These are phyloP conservation scores for Anhinga anhinga DNA, from an alignment of 2,113 vertebrate species.

Conservation along the genomic window DNA sequence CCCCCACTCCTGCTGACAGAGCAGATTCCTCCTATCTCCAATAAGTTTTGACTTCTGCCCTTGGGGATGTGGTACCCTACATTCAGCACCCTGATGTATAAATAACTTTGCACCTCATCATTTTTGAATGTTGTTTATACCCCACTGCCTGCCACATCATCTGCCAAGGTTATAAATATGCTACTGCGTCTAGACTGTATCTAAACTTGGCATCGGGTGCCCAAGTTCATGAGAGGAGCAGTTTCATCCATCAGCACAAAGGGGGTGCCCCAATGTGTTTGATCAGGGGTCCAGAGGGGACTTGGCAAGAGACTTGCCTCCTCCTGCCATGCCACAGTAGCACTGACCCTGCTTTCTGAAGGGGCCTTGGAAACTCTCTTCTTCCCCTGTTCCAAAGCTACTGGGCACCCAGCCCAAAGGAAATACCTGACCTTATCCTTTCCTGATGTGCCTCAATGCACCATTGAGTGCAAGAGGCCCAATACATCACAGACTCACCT, in stretches of 20 bases:
- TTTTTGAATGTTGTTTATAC: constrained; percentile 48
- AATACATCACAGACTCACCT: not conserved
- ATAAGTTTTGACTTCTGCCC: not conserved
- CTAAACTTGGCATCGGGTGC: constrained; percentile 40
- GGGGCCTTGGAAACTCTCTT: not conserved
- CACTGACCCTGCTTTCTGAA: not conserved
- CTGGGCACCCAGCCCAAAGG: constrained; percentile 53
- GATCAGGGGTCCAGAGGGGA: not conserved
- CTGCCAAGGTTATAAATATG: constrained; percentile 62
- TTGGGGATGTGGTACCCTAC: not conserved
- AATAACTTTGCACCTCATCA: not conserved
- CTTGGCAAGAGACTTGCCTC: not conserved
- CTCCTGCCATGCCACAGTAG: not conserved
- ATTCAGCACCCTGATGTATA: not conserved
- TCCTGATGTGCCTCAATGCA: constrained; percentile 51
- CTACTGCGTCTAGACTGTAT: constrained; percentile 59
- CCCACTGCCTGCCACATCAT: constrained; percentile 33
- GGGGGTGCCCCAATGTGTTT: not conserved
- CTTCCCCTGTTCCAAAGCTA: not conserved
- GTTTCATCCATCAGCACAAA: constrained; percentile 26
- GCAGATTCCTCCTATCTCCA: not conserved
- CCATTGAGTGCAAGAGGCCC: constrained; percentile 26
- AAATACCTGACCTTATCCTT: constrained; percentile 60
- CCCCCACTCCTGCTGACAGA: accelerated
- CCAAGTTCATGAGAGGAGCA: not conserved